A percentile compares a stretch with the other conserved stretches of the same genome.
Conservation (phyloP, 2,797 vertebrate species). For the Sitta carolinensis region DNA sequence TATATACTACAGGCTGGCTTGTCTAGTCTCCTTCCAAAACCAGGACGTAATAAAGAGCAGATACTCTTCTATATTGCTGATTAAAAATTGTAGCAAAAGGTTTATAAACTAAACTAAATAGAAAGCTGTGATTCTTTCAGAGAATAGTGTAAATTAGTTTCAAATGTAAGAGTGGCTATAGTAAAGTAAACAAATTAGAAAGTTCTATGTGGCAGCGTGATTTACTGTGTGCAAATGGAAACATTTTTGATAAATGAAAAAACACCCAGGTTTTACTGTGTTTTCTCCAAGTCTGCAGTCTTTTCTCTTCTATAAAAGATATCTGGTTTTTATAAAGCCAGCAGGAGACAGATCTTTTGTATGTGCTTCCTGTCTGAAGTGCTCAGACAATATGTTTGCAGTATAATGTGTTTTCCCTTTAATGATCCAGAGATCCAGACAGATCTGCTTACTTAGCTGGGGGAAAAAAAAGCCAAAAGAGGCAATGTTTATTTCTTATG, state of each 20-base stretch:
- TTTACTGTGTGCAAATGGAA: neutral
- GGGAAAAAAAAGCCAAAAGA: neutral
- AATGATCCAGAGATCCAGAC: neutral
- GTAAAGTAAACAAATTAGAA: neutral
- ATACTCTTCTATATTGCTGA: neutral
- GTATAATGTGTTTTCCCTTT: neutral
- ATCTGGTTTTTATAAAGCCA: neutral
- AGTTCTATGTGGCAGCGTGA: neutral
- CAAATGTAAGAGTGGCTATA: neutral
- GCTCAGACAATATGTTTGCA: neutral
- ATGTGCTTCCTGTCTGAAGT: slow-evolving; percentile 2
- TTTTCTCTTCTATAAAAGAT: neutral
- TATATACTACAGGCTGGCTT: neutral
- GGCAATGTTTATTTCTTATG: neutral
- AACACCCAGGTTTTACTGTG: neutral
- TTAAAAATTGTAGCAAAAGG: neutral
- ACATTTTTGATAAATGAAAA: neutral
- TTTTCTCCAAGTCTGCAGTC: neutral
- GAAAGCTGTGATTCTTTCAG: neutral
- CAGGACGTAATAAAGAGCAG: neutral
- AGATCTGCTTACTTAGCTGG: neutral
- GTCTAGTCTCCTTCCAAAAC: neutral
- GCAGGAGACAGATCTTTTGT: neutral
- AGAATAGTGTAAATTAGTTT: neutral
- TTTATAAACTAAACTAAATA: neutral